These are phyloP conservation scores for Drosophila malerkotliana DNA, from an alignment of 1,140 invertebrate genomes.

Conservation along the genomic window DNA sequence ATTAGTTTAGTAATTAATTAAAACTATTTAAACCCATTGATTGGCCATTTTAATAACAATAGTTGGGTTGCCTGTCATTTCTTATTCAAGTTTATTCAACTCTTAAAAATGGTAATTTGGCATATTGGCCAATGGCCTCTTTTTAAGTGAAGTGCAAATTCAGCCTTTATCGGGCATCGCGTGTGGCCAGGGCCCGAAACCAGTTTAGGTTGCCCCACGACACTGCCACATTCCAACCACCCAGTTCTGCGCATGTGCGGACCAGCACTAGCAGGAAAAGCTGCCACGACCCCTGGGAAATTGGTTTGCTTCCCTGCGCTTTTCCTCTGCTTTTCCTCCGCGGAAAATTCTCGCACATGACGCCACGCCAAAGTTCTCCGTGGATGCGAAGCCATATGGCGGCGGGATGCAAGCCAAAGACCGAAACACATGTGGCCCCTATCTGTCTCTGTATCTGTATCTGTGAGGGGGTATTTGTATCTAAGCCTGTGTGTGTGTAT, in stretches of 20 bases:
- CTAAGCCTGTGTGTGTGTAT: constrained; percentile 18
- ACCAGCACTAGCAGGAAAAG: not conserved
- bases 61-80: not conserved
- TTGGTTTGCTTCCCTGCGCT: not conserved
- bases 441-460: constrained; percentile 19
- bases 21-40: not conserved
- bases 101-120: constrained; percentile 1
- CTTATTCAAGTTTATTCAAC: too few species aligned
- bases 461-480: constrained; percentile 15
- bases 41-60: not conserved
- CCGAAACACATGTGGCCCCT: constrained; percentile 28
- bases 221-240: constrained; percentile 23
- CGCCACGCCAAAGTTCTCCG: constrained; percentile 38
- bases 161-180: constrained; percentile 37
- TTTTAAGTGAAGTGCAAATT: constrained; percentile 29
- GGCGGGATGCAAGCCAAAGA: constrained; percentile 20
- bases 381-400: constrained; percentile 31
- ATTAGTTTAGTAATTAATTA: constrained; percentile 34
- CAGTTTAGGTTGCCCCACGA: constrained; percentile 10
- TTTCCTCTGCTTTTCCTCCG: constrained; percentile 15
- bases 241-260: constrained; percentile 61
- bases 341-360: constrained; percentile 49
- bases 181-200: constrained; percentile 43
- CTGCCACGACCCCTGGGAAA: constrained; percentile 34
- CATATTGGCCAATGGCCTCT: constrained; percentile 17